Evolutionary conservation across 1,140 invertebrate species (phyloP), one percentile per base, ranked within the genome.

Genomic region (Cardiocondyla obscurior): DNA sequence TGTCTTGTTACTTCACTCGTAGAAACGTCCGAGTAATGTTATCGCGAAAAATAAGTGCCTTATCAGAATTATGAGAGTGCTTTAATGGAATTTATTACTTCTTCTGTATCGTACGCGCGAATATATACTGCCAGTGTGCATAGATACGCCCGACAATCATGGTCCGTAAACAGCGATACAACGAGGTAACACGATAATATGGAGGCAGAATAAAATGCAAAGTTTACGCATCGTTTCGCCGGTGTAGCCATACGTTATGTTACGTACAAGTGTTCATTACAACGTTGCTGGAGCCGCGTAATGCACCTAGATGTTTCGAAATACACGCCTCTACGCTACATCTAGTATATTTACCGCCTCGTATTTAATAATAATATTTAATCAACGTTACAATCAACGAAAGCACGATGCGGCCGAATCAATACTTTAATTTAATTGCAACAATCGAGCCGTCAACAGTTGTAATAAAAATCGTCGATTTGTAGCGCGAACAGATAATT

Each of bases 191-290:
- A 46, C 73, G 73, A 77, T 76, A 76, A 76, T 65, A 77, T 16
- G 58, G n/a, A 65, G 58, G 39, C 33, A 39, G 44, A 77, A 77
- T 77, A 77, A 77, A 77, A 77, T 77, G 33, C 58, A 77, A 77
- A 77, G 58, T 65, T 77, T 77, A 77, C 58, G 73, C 73, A 77
- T 64, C 73, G 57, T 64, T 76, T 76, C 39, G 39, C 30, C 58
- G 16, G 22, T n/a, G 58, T 65, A 65, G 49, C 58, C 49, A 30
- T 72, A 57, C 36, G 55, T 81, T 58, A 81, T 53, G 36, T 42
- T 69, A 69, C 60, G 64, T 22, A 39, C 8, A 22, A 33, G 65
- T 65, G 76, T 81, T 69, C 51, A 67, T 81, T 81, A 69, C 30
- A 72, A 44, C 51, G 36, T 72, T 49, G 58, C 30, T 39, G 30